Conservation (phyloP, 2,797 vertebrate species). For the Miichthys miiuy region DNA sequence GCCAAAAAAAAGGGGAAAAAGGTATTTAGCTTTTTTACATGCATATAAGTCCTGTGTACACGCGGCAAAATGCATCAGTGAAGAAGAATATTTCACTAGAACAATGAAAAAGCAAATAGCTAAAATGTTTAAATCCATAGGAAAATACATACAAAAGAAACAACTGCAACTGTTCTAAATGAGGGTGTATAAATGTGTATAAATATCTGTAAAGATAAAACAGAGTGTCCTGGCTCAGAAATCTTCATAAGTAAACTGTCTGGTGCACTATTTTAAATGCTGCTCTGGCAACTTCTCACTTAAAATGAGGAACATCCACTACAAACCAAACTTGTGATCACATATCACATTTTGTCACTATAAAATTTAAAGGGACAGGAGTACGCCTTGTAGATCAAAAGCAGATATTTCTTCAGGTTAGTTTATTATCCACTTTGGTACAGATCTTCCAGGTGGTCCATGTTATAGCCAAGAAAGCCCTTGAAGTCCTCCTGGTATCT, state of each 20-base stretch:
- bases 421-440: neutral
- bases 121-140: neutral
- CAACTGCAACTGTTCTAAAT: neutral
- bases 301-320: conserved; percentile 47
- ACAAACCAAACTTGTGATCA: conserved; percentile 3
- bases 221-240: neutral
- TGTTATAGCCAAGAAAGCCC: no score
- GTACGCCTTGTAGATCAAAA: neutral
- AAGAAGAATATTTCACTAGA: neutral
- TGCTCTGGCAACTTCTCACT: conserved; percentile 12
- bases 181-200: neutral
- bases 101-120: neutral
- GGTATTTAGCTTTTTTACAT: conserved; percentile 69
- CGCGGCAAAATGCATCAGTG: neutral
- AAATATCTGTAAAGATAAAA: neutral
- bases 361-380: conserved; percentile 14
- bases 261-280: neutral
- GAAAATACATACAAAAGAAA: neutral
- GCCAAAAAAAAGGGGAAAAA: conserved; percentile 82
- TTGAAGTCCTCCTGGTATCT: no score
- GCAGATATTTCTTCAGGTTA: neutral
- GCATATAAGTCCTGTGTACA: neutral
- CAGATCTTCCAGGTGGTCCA: no score
- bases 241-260: neutral
- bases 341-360: neutral